Base-by-base conservation (phyloP, 1,140 invertebrate species). In the Metopolophium dirhodum region DNA sequence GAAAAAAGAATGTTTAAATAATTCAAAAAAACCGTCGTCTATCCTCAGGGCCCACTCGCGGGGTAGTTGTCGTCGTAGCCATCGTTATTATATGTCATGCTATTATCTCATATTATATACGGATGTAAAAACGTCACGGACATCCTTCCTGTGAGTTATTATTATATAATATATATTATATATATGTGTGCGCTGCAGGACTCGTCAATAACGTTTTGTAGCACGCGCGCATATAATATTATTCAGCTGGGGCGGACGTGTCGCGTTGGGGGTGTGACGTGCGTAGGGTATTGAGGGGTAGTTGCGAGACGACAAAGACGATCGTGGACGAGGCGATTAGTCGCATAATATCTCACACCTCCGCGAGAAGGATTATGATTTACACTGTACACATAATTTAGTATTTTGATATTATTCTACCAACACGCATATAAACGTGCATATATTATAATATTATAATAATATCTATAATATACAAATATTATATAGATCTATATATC, bases 91-190 rank as follows among this genome's bases (percentile, higher is more conserved):
- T 77, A 77, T 77, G n/a, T 77, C 30, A 77, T 77, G 14, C 30
- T 22, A 77, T 77, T 14, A 77, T 77, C 61, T 77, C 30, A 18
- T 77, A n/a, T 77, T 77, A n/a, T 77, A n/a, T 77, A 77, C 61
- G 61, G 61, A 77, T 77, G 61, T 77, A 77, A 77, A 77, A 77
- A 77, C n/a, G 61, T 77, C 61, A 77, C n/a, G 61, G n/a, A n/a
- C 61, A 77, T 77, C 61, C 61, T 77, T 77, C 61, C 61, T 11
- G 61, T 77, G 61, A 77, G n/a, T 77, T 77, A 77, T 77, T 77
- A 77, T 30, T 61, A 61, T 61, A 20, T 77, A n/a, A 14, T 11
- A 1, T 61, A 30, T 61, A 7, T 30, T 14, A 26, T 61, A 61
- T 61, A 20, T 77, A 18, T 68, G 23, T 30, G 23, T 26, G 26